Percentiles rank a stretch among this genome's conserved stretches.
phyloP scores from a whole-genome alignment of 2,888 invertebrate genomes.

The Drosophila nigritarsus region DNA sequence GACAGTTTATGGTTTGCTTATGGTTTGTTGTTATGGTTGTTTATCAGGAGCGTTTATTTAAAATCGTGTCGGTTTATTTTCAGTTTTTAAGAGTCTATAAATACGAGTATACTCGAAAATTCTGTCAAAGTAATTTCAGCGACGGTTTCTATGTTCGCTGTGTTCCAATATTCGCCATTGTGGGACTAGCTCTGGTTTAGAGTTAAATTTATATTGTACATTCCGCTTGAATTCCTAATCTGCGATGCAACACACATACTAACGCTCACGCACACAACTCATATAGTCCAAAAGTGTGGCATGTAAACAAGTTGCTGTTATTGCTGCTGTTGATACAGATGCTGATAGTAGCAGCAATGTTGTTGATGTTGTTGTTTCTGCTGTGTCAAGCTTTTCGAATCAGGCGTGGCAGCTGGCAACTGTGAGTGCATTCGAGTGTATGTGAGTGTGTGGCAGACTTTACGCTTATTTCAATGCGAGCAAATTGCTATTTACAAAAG shows the following conservation, averaged over 20 bases:
- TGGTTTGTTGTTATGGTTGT: conserved; percentile 17
- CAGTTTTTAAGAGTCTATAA: not conserved
- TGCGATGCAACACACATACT: conserved; percentile 29
- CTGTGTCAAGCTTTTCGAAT: conserved; percentile 13
- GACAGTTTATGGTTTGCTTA: conserved; percentile 22
- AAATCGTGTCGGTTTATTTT: conserved; percentile 21
- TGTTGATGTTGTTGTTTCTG: conserved; percentile 41
- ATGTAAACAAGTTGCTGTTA: conserved; percentile 62
- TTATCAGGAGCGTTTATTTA: conserved; percentile 38
- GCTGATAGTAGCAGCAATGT: conserved; percentile 23
- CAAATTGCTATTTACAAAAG: conserved; percentile 49
- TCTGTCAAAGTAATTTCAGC: not conserved
- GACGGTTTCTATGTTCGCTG: conserved; percentile 1
- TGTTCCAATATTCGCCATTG: conserved; percentile 1
- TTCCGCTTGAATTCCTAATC: conserved; percentile 73
- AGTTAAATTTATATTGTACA: conserved; percentile 41
- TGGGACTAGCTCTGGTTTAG: conserved; percentile 11
- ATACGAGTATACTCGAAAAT: not conserved
- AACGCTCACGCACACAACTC: not conserved
- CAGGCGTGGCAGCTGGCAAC: conserved; percentile 32
- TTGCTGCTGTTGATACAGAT: conserved; percentile 18
- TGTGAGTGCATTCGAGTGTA: conserved; percentile 9
- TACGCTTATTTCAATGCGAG: conserved; percentile 61
- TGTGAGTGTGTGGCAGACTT: conserved; percentile 58
- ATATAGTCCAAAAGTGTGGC: conserved; percentile 42